Percentiles rank a stretch among this genome's conserved stretches.
Evolutionary conservation across 2,113 vertebrate genomes (phyloP).

Genomic region (Triplophysa rosa): DNA sequence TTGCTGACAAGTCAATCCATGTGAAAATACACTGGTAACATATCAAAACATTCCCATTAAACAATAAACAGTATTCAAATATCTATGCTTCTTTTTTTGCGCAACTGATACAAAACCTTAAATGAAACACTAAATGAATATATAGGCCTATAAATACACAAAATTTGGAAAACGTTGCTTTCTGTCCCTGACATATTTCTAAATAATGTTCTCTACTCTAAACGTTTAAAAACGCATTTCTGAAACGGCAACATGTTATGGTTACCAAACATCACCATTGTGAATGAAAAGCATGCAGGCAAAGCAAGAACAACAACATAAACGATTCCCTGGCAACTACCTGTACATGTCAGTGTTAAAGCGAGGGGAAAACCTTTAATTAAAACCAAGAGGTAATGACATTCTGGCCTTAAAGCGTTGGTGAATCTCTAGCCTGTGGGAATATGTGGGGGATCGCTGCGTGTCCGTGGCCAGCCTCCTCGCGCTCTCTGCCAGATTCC

Average conservation of each 20-base stretch:
- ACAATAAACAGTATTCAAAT: constrained; percentile 57
- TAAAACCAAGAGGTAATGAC: constrained; percentile 64
- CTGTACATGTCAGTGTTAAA: constrained; percentile 50
- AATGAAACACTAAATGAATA: neutral
- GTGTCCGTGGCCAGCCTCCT: constrained; percentile 46
- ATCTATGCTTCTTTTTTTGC: constrained; percentile 31
- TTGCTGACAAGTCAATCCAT: constrained; percentile 44
- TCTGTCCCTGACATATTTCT: neutral
- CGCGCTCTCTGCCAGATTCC: constrained; percentile 67
- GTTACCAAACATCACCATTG: neutral
- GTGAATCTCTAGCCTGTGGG: constrained; percentile 67
- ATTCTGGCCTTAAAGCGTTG: constrained; percentile 68
- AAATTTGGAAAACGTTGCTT: neutral
- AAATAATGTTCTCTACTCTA: neutral
- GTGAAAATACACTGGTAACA: constrained; percentile 46
- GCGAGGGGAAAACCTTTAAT: constrained; percentile 59
- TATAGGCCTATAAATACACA: neutral
- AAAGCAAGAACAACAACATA: constrained; percentile 14
- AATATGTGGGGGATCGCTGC: constrained; percentile 54
- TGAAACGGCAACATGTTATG: no score
- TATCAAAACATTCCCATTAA: constrained; percentile 44
- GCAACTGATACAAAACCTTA: neutral
- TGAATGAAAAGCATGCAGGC: neutral
- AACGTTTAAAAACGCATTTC: neutral
- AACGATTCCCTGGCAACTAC: constrained; percentile 45